Evolutionary conservation across 1,140 invertebrate species (phyloP).

Genomic region (Mya arenaria): DNA sequence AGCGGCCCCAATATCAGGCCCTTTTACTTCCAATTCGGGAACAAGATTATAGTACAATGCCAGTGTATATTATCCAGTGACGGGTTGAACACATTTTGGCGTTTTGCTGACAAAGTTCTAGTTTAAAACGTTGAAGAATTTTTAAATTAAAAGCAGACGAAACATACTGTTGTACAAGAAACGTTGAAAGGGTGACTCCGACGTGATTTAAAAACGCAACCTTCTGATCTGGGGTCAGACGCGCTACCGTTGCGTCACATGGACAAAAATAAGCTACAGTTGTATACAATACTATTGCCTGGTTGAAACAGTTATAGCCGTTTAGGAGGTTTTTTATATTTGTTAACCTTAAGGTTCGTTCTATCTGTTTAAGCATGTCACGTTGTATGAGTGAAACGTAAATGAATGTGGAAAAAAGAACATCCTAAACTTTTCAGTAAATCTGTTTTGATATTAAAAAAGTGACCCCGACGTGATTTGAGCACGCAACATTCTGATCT

Average conservation of each 20-base stretch:
- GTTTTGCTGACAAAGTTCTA: no score
- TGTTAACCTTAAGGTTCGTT: not conserved
- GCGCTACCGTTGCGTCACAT: constrained; percentile 99
- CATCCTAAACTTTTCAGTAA: not conserved
- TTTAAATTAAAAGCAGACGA: no score
- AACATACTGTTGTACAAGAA: no score
- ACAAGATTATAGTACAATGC: no score
- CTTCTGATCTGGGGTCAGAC: constrained; percentile 99
- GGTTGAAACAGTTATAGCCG: no score
- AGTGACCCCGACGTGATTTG: not conserved
- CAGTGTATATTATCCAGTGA: no score
- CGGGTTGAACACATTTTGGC: no score
- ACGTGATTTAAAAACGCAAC: constrained; percentile 99
- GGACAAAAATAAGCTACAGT: constrained; percentile 71
- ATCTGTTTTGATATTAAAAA: not conserved
- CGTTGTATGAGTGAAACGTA: no score
- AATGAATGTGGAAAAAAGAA: not conserved
- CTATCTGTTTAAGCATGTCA: not conserved
- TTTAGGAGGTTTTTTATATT: no score
- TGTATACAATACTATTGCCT: not conserved
- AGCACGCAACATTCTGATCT: not conserved
- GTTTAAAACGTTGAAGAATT: no score
- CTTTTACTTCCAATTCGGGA: no score
- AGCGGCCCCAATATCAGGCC: no score
- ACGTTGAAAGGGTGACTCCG: constrained; percentile 86